Evolutionary conservation across 2,888 invertebrate species (phyloP), one percentile per base, ranked within the genome.

Genomic region (Anodontia alba): DNA sequence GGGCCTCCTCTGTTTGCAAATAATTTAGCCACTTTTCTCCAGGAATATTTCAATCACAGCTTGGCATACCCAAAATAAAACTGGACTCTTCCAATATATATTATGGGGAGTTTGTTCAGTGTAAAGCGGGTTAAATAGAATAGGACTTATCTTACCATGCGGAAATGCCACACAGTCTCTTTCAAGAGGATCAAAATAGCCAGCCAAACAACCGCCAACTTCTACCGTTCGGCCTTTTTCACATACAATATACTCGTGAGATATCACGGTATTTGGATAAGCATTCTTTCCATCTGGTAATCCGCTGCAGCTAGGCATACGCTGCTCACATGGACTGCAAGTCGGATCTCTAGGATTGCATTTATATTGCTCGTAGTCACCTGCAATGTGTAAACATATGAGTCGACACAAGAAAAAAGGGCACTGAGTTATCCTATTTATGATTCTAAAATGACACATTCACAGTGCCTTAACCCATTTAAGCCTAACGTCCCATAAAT

Each of bases 361-460:
- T 33, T 79, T 73, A 68, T 88, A 80, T 72, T 86, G 77, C 15
- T 69, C 73, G 49, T 88, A 88, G 36, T 88, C 88, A 71, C 88
- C 88, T 88, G 57, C n/a, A 49, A 38, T 38, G 5, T 38, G 12
- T 38, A n/a, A n/a, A n/a, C n/a, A n/a, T n/a, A n/a, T n/a, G n/a
- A n/a, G n/a, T n/a, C n/a, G n/a, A n/a, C n/a, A n/a, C n/a, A n/a
- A n/a, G n/a, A n/a, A n/a, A n/a, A n/a, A n/a, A n/a, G n/a, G n/a
- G n/a, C n/a, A n/a, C n/a, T n/a, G n/a, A n/a, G n/a, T n/a, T n/a
- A n/a, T n/a, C n/a, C n/a, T n/a, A n/a, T n/a, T n/a, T n/a, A n/a
- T n/a, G n/a, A n/a, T n/a, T n/a, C n/a, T n/a, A n/a, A n/a, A n/a
- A n/a, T n/a, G n/a, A n/a, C n/a, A n/a, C n/a, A n/a, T n/a, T n/a